A percentile compares a stretch with the other conserved stretches of the same genome.
Evolutionary conservation across 2,888 invertebrate genomes (phyloP).

Genomic region (Synergus itoensis): DNA sequence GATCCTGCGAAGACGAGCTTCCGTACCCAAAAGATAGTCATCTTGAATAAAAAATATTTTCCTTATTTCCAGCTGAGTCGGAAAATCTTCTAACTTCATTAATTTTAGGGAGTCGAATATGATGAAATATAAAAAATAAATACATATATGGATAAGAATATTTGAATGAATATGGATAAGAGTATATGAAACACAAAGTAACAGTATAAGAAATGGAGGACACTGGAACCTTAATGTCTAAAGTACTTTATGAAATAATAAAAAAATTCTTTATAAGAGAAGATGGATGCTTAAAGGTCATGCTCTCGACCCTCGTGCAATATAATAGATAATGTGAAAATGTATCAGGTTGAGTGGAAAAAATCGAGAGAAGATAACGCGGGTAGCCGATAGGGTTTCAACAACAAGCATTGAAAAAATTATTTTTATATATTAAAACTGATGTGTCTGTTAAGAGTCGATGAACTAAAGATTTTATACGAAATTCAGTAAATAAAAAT

Average conservation of each 20-base stretch:
- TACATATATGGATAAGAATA: too few species aligned
- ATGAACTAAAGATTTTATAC: too few species aligned
- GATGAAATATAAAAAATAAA: too few species aligned
- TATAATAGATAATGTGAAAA: conserved; percentile 37
- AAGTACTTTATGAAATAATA: background rate
- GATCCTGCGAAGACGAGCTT: conserved; percentile 75
- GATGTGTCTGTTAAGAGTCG: background rate
- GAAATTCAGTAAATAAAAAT: too few species aligned
- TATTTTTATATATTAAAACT: background rate
- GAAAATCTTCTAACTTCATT: background rate
- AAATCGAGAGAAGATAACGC: conserved; percentile 12
- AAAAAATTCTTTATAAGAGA: conserved; percentile 10
- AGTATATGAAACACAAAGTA: background rate
- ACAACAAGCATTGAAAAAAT: background rate
- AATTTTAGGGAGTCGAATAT: background rate
- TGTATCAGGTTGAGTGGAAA: conserved; percentile 9
- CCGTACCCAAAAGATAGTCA: conserved; percentile 75
- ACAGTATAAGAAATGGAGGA: background rate
- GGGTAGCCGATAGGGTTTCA: background rate
- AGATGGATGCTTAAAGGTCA: conserved; percentile 33
- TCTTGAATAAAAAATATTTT: conserved; percentile 61
- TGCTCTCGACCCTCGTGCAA: conserved; percentile 8
- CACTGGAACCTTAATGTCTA: background rate
- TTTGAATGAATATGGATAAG: too few species aligned
- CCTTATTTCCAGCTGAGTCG: background rate